Evolutionary conservation across 1,140 invertebrate species (phyloP).

Genomic region (Conopomorpha cramerella): DNA sequence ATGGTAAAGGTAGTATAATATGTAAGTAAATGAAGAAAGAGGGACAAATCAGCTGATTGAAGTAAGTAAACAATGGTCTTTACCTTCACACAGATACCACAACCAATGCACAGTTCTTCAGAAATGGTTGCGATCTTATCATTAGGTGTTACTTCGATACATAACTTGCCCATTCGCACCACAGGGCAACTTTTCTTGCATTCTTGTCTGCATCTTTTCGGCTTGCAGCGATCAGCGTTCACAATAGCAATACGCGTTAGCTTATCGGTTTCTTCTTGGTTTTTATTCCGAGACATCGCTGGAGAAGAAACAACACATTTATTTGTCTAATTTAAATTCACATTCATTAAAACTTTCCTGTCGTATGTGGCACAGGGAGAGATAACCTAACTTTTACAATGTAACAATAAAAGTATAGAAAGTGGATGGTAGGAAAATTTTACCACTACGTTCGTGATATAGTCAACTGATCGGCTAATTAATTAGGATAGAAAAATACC

Average conservation of each 20-base stretch:
- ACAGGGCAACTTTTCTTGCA: constrained; percentile 99
- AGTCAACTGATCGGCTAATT: no score
- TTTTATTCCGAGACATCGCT: constrained; percentile 76
- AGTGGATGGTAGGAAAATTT: background rate
- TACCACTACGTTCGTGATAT: no score
- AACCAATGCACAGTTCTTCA: constrained; percentile 98
- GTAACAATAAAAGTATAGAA: constrained; percentile 18
- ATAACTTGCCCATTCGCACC: constrained; percentile 97
- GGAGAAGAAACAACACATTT: constrained; percentile 12
- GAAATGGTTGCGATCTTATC: constrained; percentile 98
- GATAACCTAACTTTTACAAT: constrained; percentile 45
- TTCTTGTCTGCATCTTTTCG: constrained; percentile 97
- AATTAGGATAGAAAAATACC: constrained; percentile 21
- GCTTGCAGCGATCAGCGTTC: constrained; percentile 97
- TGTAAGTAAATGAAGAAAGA: no score
- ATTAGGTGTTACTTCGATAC: constrained; percentile 97
- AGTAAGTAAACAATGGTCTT: no score
- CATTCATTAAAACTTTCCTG: constrained; percentile 14
- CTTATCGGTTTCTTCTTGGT: constrained; percentile 84
- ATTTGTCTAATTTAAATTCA: constrained; percentile 5
- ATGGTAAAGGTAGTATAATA: no score
- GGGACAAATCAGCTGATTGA: no score
- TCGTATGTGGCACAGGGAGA: constrained; percentile 37
- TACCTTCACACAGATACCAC: constrained; percentile 97
- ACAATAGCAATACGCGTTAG: constrained; percentile 98